Conservation (phyloP, 2,113 vertebrate species). For the Phylloscopus trochilus region DNA sequence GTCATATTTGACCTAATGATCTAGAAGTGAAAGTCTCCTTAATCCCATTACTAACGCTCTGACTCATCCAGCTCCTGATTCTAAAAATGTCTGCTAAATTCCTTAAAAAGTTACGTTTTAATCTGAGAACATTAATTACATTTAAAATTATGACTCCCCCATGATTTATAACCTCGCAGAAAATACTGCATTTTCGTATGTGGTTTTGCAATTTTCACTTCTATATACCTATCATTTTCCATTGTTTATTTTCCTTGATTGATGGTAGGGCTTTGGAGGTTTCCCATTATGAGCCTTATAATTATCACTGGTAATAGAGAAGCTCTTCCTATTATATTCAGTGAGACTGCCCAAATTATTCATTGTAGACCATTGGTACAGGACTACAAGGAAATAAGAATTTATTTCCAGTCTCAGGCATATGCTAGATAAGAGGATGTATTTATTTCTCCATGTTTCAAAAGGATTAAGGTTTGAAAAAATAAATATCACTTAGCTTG, state of each 20-base stretch:
- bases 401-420: slow-evolving; percentile 79
- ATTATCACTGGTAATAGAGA: slow-evolving; percentile 82
- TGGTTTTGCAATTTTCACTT: slow-evolving; percentile 68
- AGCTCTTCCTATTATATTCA: slow-evolving; percentile 78
- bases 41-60: neutral
- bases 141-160: slow-evolving; percentile 49
- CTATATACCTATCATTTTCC: slow-evolving; percentile 75
- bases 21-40: neutral
- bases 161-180: slow-evolving; percentile 76
- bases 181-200: slow-evolving; percentile 59
- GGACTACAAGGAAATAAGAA: slow-evolving; percentile 74
- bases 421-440: slow-evolving; percentile 83
- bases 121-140: slow-evolving; percentile 77
- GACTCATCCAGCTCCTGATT: neutral
- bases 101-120: slow-evolving; percentile 71
- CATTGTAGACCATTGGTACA: slow-evolving; percentile 73
- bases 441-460: slow-evolving; percentile 86
- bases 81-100: slow-evolving; percentile 32
- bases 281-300: slow-evolving; percentile 82
- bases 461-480: slow-evolving; percentile 82
- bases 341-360: slow-evolving; percentile 77
- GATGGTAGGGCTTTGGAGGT: slow-evolving; percentile 72
- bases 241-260: slow-evolving; percentile 82
- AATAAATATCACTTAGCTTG: slow-evolving; percentile 83
- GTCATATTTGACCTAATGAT: slow-evolving; percentile 22